A percentile compares a stretch with the other conserved stretches of the same genome.
Conservation (phyloP, 1,140 invertebrate genomes). For the Argopecten irradians region DNA sequence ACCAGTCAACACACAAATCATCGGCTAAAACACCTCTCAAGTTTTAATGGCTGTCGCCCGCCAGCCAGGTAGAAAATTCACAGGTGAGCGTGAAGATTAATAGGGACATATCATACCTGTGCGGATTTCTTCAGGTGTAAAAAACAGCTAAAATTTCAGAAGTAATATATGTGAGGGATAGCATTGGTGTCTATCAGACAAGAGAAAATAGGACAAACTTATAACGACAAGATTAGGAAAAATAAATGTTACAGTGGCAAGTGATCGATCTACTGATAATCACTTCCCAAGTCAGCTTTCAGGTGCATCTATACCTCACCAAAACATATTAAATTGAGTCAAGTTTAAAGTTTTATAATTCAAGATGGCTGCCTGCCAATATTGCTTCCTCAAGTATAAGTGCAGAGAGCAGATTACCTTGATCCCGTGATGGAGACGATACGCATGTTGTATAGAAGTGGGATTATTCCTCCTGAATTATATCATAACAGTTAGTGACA, state of each 20-base stretch:
- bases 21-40: not conserved
- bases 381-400: not conserved
- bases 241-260: too few relatives aligned
- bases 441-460: not conserved
- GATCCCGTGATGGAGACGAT: not conserved
- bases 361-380: not conserved
- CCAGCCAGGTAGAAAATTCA: not conserved
- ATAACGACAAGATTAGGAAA: not conserved
- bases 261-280: too few relatives aligned
- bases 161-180: too few relatives aligned
- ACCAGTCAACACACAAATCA: not conserved
- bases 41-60: not conserved
- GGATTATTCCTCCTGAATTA: not conserved
- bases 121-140: not conserved
- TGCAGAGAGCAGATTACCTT: not conserved
- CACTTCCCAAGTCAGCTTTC: too few relatives aligned
- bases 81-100: constrained; percentile 4
- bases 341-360: not conserved
- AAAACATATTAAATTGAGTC: not conserved
- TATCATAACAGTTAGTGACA: not conserved
- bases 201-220: not conserved
- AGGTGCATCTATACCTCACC: not conserved
- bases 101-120: constrained; percentile 5
- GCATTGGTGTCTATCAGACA: too few relatives aligned
- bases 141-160: not conserved